Conservation (phyloP, 2,797 vertebrate genomes). For the Myiothlypis coronata region DNA sequence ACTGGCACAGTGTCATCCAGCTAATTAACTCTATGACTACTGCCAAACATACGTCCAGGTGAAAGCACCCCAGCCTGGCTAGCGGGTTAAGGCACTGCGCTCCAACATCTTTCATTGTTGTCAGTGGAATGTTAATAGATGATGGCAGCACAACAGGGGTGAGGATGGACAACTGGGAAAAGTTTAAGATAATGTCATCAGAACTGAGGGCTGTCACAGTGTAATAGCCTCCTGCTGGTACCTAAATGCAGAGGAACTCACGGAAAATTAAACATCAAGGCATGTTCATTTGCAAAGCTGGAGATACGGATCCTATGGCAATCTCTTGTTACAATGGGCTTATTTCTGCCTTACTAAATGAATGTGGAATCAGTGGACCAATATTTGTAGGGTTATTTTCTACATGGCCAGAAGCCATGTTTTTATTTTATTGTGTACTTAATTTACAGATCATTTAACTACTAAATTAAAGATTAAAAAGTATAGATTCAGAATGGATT, state of each 20-base stretch:
- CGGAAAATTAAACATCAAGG: conserved; percentile 67
- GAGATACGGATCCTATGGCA: neutral
- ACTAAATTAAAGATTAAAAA: neutral
- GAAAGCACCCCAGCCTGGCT: neutral
- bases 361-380: neutral
- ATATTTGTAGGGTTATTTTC: neutral
- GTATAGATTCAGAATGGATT: neutral
- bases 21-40: neutral
- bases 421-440: neutral
- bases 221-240: conserved; percentile 52
- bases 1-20: neutral
- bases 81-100: accelerated
- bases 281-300: conserved; percentile 52
- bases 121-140: conserved; percentile 64
- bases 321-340: conserved; percentile 12
- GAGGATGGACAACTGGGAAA: conserved; percentile 52
- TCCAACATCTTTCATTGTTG: conserved; percentile 58
- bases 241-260: conserved; percentile 60
- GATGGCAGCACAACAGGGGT: conserved; percentile 55
- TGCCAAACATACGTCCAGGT: neutral
- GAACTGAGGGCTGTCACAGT: conserved; percentile 52
- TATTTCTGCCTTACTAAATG: conserved; percentile 8
- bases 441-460: neutral
- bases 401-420: neutral
- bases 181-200: conserved; percentile 68